Conservation (phyloP, 2,113 vertebrate genomes). For the Oostethus manadensis region DNA sequence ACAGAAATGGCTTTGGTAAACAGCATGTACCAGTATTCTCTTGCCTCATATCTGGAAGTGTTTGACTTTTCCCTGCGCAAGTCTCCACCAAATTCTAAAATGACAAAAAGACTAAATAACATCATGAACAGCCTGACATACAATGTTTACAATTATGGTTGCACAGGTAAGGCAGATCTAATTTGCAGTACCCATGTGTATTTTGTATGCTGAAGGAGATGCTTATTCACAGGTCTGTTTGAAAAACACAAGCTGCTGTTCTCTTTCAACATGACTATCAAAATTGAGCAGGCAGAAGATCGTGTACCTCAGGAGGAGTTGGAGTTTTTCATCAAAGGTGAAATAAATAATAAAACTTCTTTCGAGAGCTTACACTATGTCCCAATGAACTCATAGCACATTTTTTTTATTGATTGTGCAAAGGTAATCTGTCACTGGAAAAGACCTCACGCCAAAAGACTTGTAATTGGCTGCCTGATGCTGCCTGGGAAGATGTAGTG, state of each 20-base stretch:
- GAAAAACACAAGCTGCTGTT: conserved; percentile 93
- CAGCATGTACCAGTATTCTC: conserved; percentile 94
- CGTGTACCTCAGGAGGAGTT: conserved; percentile 84
- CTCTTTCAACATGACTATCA: conserved; percentile 91
- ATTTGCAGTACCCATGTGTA: not conserved
- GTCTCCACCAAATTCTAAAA: conserved; percentile 76
- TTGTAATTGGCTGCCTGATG: conserved; percentile 82
- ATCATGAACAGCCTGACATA: conserved; percentile 85
- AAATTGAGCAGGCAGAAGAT: conserved; percentile 86
- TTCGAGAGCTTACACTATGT: not conserved
- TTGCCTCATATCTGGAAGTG: conserved; percentile 86
- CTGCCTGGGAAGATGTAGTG: conserved; percentile 92
- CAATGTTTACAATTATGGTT: conserved; percentile 90
- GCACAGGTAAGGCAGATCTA: conserved; percentile 78
- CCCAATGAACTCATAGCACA: not conserved
- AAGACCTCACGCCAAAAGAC: conserved; percentile 81
- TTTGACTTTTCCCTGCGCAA: conserved; percentile 84
- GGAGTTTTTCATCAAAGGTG: conserved; percentile 95
- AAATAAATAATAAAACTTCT: conserved; percentile 1
- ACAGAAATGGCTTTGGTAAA: conserved; percentile 93
- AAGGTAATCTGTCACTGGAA: conserved; percentile 92
- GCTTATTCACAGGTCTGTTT: conserved; percentile 79
- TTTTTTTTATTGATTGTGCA: not conserved
- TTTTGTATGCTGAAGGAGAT: conserved; percentile 3
- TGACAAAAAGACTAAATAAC: conserved; percentile 78